Base-by-base conservation (phyloP, 2,888 invertebrate genomes). In the Dilophus febrilis region DNA sequence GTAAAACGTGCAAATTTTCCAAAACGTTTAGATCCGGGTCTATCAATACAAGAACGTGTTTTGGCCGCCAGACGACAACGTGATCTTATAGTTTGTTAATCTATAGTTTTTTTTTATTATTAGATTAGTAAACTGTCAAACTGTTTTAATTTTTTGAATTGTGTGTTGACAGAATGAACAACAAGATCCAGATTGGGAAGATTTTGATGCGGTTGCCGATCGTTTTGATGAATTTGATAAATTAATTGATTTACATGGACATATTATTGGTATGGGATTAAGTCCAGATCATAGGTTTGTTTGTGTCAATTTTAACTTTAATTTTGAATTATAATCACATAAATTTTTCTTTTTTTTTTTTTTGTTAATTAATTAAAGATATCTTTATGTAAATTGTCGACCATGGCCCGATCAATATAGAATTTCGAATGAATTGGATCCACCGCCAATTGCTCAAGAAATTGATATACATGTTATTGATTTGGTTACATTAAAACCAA, bases 401-500 rank as follows among this genome's bases (percentile, higher is more conserved):
- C 75, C 80, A 2, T 83, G 82, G 82, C 80, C 80, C 1, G 14
- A 36, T 50, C 75, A 75, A 40, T 83, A 80, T 53, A 64, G 67
- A 19, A 83, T 85, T 46, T 70, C 72, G 12, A 77, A 83, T 62
- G 80, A 84, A 0, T 58, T 84, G 37, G 73, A 78, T 52, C 85
- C 85, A 11, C 85, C 86, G 0, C 84, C 84, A 1, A 83, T 85
- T 48, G 84, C 85, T 11, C 79, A 83, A 60, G 83, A 85, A 65
- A 84, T 86, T 38, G 85, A 86, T 53, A 80, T 87, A 47, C 85
- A 85, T 52, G 84, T 86, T 1, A 84, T 86, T 49, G 86, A 87
- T 62, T 64, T 87, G 46, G 71, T 73, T 42, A 81, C 77, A 0
- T 63, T 85, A 43, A 73, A 76, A 52, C 72, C 73, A 55, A 80